These are phyloP conservation scores for Raphicerus campestris DNA, from an alignment of 2,113 vertebrate genomes.

Conservation along the genomic window DNA sequence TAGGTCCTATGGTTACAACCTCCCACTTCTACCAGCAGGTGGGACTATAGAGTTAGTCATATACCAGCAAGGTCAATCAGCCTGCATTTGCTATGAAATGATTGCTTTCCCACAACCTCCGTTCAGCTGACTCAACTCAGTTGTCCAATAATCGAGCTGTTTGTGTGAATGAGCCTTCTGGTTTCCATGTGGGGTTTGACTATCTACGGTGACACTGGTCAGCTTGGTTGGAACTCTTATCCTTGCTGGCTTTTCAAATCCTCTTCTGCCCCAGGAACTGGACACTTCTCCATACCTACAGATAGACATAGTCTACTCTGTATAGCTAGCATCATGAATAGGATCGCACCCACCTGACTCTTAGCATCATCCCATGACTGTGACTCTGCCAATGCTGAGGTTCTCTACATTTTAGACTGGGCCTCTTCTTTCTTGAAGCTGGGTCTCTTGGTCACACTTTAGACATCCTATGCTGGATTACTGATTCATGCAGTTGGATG, in stretches of 20 bases:
- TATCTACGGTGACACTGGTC: not conserved
- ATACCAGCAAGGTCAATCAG: not conserved
- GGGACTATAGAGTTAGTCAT: not conserved
- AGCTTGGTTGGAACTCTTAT: not conserved
- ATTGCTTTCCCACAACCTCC: not conserved
- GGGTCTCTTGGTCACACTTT: not conserved
- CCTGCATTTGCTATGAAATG: not conserved
- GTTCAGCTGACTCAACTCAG: not conserved
- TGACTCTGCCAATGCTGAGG: not conserved
- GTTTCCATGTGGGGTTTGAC: not conserved
- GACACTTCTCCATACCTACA: not conserved
- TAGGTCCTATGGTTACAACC: not conserved
- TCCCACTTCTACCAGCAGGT: not conserved
- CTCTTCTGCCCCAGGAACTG: not conserved
- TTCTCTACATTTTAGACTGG: not conserved
- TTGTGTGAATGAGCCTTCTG: not conserved
- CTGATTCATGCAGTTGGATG: not conserved
- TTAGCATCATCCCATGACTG: not conserved
- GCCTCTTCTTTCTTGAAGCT: not conserved
- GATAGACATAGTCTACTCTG: not conserved
- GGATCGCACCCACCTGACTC: too few species aligned
- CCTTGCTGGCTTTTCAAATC: not conserved
- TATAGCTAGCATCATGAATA: not conserved
- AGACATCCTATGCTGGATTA: not conserved
- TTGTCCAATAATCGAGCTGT: not conserved